Evolutionary conservation across 2,113 vertebrate genomes (phyloP).

Genomic region (Gobio gobio): DNA sequence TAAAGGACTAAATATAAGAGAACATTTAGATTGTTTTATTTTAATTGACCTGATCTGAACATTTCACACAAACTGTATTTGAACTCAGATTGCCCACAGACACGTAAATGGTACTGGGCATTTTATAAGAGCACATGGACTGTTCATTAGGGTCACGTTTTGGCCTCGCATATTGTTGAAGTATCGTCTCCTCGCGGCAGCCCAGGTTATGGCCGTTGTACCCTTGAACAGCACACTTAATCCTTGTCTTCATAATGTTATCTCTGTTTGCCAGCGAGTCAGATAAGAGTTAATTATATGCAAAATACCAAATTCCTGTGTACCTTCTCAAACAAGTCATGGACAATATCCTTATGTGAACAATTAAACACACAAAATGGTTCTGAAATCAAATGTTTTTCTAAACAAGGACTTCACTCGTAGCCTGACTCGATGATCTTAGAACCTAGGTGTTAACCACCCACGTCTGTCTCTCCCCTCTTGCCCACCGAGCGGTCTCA

Average conservation of each 20-base stretch:
- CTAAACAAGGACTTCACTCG: background rate
- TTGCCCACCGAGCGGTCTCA: constrained; percentile 57
- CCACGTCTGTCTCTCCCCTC: constrained; percentile 21
- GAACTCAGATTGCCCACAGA: background rate
- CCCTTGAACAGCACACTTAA: constrained; percentile 21
- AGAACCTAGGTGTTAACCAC: constrained; percentile 16
- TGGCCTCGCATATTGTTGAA: background rate
- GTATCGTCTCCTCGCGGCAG: background rate
- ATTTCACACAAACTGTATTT: background rate
- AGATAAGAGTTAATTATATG: constrained; percentile 15
- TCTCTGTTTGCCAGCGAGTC: background rate
- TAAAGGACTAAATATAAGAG: background rate
- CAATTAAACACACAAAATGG: background rate
- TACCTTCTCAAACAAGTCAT: constrained; percentile 1
- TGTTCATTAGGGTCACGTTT: background rate
- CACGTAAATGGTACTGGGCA: background rate
- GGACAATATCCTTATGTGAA: background rate
- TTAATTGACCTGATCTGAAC: background rate
- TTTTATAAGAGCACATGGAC: background rate
- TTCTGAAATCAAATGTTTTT: background rate
- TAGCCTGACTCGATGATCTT: background rate
- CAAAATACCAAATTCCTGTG: background rate
- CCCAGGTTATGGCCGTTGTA: background rate
- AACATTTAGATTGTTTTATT: background rate
- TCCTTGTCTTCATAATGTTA: constrained; percentile 3